These are phyloP conservation scores for Cyclura pinguis DNA, from an alignment of 2,797 vertebrate genomes.

Conservation along the genomic window DNA sequence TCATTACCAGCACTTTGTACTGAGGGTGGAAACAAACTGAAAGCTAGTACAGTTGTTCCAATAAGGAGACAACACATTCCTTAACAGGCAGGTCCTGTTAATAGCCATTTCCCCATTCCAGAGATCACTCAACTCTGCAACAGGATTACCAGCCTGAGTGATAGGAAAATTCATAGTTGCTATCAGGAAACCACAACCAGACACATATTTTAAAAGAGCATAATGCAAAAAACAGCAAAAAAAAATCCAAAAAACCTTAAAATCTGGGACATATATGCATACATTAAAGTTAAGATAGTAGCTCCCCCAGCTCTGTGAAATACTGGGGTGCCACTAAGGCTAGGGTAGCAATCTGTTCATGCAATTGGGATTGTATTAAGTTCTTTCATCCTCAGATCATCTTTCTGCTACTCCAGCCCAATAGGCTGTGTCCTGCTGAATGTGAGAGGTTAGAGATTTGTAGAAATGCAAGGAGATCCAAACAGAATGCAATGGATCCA, in stretches of 20 bases:
- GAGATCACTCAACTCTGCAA: neutral
- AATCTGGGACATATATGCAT: neutral
- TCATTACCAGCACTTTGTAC: neutral
- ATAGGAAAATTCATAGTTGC: too few relatives aligned
- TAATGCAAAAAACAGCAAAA: neutral
- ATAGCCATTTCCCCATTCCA: neutral
- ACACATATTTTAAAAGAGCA: neutral
- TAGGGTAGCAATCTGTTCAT: neutral
- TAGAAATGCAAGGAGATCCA: neutral
- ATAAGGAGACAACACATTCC: neutral
- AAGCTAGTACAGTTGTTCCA: neutral
- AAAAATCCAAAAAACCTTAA: neutral
- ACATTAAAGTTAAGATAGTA: neutral
- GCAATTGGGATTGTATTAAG: neutral
- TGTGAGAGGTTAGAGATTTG: neutral
- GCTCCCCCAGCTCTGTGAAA: neutral
- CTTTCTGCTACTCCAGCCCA: neutral
- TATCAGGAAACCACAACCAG: too few relatives aligned
- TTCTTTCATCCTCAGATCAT: neutral
- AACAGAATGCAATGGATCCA: neutral
- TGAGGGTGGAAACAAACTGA: neutral
- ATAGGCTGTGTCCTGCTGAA: neutral
- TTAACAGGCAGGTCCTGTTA: neutral
- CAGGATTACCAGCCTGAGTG: neutral
- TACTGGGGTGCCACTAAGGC: neutral